Percentiles rank a stretch among this genome's conserved stretches.
Evolutionary conservation across 2,888 invertebrate genomes (phyloP).

Genomic region (Hermaeophaga mercurialis): DNA sequence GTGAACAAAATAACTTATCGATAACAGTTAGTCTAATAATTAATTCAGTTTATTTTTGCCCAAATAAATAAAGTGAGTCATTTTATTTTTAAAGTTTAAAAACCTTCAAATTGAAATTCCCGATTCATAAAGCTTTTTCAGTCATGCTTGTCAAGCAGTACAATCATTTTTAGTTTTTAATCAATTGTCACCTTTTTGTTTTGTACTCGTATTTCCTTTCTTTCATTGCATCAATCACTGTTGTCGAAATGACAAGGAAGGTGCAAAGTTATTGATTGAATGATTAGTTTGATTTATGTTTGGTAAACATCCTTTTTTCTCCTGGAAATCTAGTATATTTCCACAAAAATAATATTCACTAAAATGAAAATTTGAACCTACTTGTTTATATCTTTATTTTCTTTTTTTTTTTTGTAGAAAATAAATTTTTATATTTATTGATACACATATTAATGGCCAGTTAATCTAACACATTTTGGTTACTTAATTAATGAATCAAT

Average conservation of each 20-base stretch:
- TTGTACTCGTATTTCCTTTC: conserved; percentile 5
- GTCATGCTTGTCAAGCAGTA: conserved; percentile 13
- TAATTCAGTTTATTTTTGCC: too few species aligned
- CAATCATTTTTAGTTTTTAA: not conserved
- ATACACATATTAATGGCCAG: too few species aligned
- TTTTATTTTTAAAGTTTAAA: not conserved
- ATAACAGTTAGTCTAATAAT: too few species aligned
- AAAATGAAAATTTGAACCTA: too few species aligned
- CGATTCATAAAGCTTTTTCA: conserved; percentile 12
- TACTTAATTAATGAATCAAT: too few species aligned
- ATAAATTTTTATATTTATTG: too few species aligned
- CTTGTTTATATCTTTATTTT: too few species aligned
- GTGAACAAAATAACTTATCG: too few species aligned
- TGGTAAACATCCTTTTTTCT: conserved; percentile 13
- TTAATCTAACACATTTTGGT: too few species aligned
- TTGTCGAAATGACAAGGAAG: conserved; percentile 1
- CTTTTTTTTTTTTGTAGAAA: too few species aligned
- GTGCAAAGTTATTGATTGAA: conserved; percentile 3
- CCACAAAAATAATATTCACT: not conserved
- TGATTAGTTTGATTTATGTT: conserved; percentile 17
- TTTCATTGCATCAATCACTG: not conserved
- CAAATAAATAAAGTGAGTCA: not conserved
- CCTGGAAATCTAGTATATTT: conserved; percentile 12
- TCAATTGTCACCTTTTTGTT: conserved; percentile 5
- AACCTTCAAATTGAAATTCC: conserved; percentile 23